A percentile compares a stretch with the other conserved stretches of the same genome.
Evolutionary conservation across 2,888 invertebrate genomes (phyloP).

Genomic region (Plagodis pulveraria): DNA sequence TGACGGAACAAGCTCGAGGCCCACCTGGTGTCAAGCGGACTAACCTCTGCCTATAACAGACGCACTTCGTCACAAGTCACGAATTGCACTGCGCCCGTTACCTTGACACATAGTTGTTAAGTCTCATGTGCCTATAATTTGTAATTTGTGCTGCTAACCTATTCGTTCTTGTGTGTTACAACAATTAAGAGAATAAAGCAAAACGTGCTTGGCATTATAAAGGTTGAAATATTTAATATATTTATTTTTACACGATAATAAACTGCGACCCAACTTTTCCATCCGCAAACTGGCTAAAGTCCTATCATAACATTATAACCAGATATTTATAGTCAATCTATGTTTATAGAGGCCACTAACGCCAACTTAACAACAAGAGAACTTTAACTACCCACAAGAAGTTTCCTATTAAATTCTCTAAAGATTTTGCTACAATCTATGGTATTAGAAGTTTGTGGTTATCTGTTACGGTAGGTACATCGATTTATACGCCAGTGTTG

Average conservation of each 20-base stretch:
- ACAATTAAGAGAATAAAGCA: no score
- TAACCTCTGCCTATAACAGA: no score
- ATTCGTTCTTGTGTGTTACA: no score
- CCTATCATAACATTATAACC: slow-evolving; percentile 26
- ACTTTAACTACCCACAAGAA: slow-evolving; percentile 34
- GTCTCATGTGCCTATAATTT: no score
- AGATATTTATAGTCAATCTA: slow-evolving; percentile 24
- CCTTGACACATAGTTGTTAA: no score
- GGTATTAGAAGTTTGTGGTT: slow-evolving; percentile 35
- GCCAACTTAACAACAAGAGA: slow-evolving; percentile 32
- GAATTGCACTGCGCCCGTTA: no score
- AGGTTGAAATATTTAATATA: no score
- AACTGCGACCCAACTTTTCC: neutral
- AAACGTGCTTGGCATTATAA: no score
- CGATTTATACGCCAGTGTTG: slow-evolving; percentile 23
- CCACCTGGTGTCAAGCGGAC: no score
- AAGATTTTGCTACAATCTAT: slow-evolving; percentile 45
- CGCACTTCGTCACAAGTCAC: no score
- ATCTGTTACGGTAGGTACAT: slow-evolving; percentile 23
- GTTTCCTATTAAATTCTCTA: slow-evolving; percentile 47
- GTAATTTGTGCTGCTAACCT: no score
- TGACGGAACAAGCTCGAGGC: no score
- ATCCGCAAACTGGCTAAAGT: slow-evolving; percentile 5
- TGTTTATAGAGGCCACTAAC: slow-evolving; percentile 28
- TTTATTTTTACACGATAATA: neutral